A percentile compares a stretch with the other conserved stretches of the same genome.
Conservation (phyloP, 2,888 invertebrate genomes). For the Dioctria rufipes region DNA sequence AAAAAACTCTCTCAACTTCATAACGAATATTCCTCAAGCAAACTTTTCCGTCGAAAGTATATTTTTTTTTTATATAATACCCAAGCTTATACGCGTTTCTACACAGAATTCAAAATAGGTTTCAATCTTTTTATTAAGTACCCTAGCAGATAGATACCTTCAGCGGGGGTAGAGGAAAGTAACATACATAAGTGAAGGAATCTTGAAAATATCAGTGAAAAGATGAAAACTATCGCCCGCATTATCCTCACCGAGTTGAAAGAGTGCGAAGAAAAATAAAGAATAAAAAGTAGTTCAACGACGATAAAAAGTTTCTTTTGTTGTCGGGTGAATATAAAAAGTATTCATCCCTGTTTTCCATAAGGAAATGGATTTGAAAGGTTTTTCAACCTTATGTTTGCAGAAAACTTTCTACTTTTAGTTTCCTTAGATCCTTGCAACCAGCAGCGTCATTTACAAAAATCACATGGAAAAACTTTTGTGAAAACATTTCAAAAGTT, state of each 20-base stretch:
- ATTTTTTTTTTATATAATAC: too few species aligned
- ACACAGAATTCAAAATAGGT: too few species aligned
- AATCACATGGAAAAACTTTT: slow-evolving; percentile 35
- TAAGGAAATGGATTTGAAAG: slow-evolving; percentile 42
- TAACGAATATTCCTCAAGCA: too few species aligned
- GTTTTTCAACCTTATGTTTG: slow-evolving; percentile 42
- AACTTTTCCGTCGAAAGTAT: too few species aligned
- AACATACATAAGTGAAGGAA: slow-evolving; percentile 4
- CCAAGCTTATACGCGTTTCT: too few species aligned
- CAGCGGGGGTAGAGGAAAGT: background rate
- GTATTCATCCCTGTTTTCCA: background rate
- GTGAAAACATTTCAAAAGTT: background rate
- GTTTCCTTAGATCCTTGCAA: slow-evolving; percentile 11
- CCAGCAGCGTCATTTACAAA: slow-evolving; percentile 29
- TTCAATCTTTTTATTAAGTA: too few species aligned
- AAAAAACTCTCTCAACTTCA: too few species aligned
- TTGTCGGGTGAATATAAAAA: slow-evolving; percentile 1
- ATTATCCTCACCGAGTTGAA: background rate
- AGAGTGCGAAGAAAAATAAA: slow-evolving; percentile 13
- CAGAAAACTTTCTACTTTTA: slow-evolving; percentile 45
- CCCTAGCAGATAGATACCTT: too few species aligned
- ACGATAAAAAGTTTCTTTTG: slow-evolving; percentile 29
- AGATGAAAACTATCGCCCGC: slow-evolving; percentile 1
- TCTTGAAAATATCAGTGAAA: slow-evolving; percentile 6
- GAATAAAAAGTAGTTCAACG: slow-evolving; percentile 16